Percentiles rank a stretch among this genome's conserved stretches.
Evolutionary conservation across 2,888 invertebrate species (phyloP).

Genomic region (Nematopogon swammerdamellus): DNA sequence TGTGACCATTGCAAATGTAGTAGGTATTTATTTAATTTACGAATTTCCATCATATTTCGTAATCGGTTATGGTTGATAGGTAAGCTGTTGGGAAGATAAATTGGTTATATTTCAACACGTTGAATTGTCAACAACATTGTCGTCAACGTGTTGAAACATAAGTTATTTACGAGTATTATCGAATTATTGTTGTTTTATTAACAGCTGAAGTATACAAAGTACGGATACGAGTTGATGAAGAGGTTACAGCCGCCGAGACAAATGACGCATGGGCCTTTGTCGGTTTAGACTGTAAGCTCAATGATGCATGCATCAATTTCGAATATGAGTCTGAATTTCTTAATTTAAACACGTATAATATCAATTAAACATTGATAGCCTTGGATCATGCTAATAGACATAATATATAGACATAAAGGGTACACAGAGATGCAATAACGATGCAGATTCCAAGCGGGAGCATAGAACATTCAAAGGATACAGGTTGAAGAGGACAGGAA

Average conservation of each 20-base stretch:
- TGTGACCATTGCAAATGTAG: too few relatives aligned
- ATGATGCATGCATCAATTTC: neutral
- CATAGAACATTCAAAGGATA: constrained; percentile 1
- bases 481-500: neutral
- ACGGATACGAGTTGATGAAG: neutral
- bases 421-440: neutral
- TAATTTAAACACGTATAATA: neutral
- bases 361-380: neutral
- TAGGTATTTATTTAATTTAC: too few relatives aligned
- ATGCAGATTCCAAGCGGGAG: neutral
- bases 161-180: too few relatives aligned
- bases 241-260: neutral
- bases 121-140: too few relatives aligned
- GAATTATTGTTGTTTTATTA: too few relatives aligned
- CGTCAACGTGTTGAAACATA: too few relatives aligned
- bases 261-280: too few relatives aligned
- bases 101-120: too few relatives aligned
- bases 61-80: too few relatives aligned
- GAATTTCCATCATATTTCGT: too few relatives aligned
- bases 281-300: neutral
- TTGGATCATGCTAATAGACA: neutral
- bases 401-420: too few relatives aligned
- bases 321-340: neutral
- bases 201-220: neutral
- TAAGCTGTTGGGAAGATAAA: too few relatives aligned